Evolutionary conservation across 2,888 invertebrate genomes (phyloP), one percentile per base, ranked within the genome.

Genomic region (Trichogramma dendrolimi): DNA sequence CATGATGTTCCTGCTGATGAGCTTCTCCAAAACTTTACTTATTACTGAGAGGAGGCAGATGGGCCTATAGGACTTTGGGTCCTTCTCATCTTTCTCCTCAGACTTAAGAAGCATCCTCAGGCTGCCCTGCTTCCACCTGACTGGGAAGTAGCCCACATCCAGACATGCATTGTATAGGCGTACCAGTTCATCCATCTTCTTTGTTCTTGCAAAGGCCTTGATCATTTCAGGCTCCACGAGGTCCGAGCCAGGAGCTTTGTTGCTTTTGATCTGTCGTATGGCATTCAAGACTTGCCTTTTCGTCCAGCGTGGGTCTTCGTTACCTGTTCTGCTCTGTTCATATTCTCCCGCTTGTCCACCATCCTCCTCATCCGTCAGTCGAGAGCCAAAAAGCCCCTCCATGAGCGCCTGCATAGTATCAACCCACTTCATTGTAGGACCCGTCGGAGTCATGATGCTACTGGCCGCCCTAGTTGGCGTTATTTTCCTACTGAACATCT

Each of bases 161-260:
- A 50, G 51, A 50, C 51, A 50, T 7, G 7, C 8, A 14, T 50
- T 50, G 14, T 10, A 11, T 7, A 50, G 51, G n/a, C 11, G 46
- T 7, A 44, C 7, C 7, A 44, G 10, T 50, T 50, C 6, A 7
- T 10, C 8, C 6, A 7, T 14, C 14, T 10, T 14, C 7, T 7
- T 6, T 7, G 14, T 50, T 7, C n/a, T 7, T 7, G 7, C 8
- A 7, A 14, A 7, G 6, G 51, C 14, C 51, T 50, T 50, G 6
- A 10, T 10, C n/a, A 14, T 14, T 14, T 50, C 51, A 7, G 11
- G 8, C 11, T 50, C 51, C 6, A 50, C 11, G 8, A 42, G 47
- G 40, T 48, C 47, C 11, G 1, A 11, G 4, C 60, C 60, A 5
- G 56, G 61, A 2, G 61, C 51, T 11, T 61, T 51, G 2, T 49